These are phyloP conservation scores for Eriosoma lanigerum DNA, from an alignment of 1,140 invertebrate species.

Conservation along the genomic window DNA sequence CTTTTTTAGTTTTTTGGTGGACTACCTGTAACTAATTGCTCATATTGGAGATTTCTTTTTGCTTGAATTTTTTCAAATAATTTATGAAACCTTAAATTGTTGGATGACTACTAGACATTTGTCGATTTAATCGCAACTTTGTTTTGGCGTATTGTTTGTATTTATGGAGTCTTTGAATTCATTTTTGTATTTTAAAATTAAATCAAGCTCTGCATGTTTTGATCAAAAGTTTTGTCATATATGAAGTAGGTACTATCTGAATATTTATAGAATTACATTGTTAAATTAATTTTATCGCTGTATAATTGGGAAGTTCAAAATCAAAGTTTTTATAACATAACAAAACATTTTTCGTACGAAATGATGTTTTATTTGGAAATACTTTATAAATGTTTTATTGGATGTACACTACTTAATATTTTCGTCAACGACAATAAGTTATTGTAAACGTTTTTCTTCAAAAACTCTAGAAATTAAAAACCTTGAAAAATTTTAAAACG, in stretches of 20 bases:
- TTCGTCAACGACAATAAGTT: no score
- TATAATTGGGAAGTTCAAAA: neutral
- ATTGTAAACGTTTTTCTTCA: no score
- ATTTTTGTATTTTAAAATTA: neutral
- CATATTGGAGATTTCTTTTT: no score
- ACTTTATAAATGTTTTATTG: neutral
- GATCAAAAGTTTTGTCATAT: constrained; percentile 1
- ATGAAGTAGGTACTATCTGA: neutral
- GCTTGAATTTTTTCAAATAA: no score
- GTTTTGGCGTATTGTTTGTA: no score
- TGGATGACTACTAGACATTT: no score
- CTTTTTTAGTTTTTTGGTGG: no score
- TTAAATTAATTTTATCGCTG: neutral
- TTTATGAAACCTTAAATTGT: no score
- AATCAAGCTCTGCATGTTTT: neutral
- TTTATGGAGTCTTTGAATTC: neutral
- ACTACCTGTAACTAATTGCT: no score
- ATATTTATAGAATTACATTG: neutral
- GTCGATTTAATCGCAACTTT: no score
- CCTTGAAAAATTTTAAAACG: no score
- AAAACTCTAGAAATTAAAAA: no score
- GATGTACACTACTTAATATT: neutral
- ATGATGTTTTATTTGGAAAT: neutral
- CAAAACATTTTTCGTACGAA: neutral
- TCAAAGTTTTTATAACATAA: neutral